Conservation (phyloP, 2,888 invertebrate species). For the Microctonus brassicae region DNA sequence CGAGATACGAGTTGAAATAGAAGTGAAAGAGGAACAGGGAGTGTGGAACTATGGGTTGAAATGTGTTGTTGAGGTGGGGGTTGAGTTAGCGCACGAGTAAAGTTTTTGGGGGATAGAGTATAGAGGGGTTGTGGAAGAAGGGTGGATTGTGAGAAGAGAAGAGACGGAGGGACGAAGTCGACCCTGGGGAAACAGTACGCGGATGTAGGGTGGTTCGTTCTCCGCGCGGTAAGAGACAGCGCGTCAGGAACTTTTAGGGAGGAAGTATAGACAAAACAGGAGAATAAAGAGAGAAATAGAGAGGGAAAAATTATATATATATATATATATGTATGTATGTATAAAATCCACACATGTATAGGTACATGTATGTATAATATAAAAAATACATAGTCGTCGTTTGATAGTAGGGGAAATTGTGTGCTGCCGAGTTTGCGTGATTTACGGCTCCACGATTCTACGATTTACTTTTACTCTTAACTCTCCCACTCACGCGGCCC, state of each 20-base stretch:
- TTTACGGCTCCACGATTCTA: constrained; percentile 38
- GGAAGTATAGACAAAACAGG: background rate
- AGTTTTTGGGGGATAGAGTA: constrained; percentile 9
- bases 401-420: constrained; percentile 18
- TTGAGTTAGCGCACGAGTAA: constrained; percentile 34
- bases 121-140: constrained; percentile 10
- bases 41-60: background rate
- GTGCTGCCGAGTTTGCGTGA: constrained; percentile 35
- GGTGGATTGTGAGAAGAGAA: background rate
- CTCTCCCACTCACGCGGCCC: constrained; percentile 13
- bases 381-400: no score
- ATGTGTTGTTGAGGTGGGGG: background rate
- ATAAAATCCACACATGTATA: no score
- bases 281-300: constrained; percentile 10
- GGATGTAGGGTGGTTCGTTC: constrained; percentile 2
- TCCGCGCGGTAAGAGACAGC: constrained; percentile 16
- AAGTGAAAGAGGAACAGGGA: background rate
- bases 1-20: constrained; percentile 10
- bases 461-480: constrained; percentile 43
- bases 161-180: constrained; percentile 12
- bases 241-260: constrained; percentile 27
- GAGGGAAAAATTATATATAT: constrained; percentile 20
- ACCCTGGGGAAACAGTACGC: constrained; percentile 23
- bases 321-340: no score
- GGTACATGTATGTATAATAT: no score